A percentile compares a stretch with the other conserved stretches of the same genome.
Conservation (phyloP, 1,140 invertebrate species). For the Sarcophaga peregrina region DNA sequence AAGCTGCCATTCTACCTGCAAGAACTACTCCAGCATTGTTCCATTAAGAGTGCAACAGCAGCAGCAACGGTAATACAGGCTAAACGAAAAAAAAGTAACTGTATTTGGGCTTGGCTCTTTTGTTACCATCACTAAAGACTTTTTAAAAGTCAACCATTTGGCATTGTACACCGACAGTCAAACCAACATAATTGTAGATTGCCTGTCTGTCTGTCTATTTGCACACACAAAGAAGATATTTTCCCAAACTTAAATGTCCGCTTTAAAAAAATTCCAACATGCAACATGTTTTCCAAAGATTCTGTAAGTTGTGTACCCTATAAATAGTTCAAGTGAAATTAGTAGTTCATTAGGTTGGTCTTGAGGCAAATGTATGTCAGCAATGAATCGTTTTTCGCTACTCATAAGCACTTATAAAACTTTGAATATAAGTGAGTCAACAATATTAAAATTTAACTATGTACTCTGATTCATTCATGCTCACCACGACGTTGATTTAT, state of each 20-base stretch:
- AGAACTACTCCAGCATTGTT: neutral
- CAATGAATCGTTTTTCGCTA: no score
- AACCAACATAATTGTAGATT: neutral
- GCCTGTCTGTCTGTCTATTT: neutral
- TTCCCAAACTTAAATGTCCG: conserved; percentile 40
- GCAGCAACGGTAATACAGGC: neutral
- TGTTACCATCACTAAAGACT: neutral
- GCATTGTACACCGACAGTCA: neutral
- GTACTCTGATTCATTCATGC: no score
- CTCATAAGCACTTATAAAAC: no score
- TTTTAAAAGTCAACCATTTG: conserved; percentile 9
- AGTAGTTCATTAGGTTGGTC: no score
- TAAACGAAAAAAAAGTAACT: conserved; percentile 8
- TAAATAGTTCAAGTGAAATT: no score
- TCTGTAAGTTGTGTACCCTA: no score
- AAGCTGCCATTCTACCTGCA: neutral
- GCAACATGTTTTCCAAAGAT: conserved; percentile 10
- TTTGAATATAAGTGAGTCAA: no score
- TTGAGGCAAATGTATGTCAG: no score
- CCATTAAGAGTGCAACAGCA: neutral
- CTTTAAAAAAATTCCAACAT: conserved; percentile 36
- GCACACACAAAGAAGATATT: conserved; percentile 16
- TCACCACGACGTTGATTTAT: no score
- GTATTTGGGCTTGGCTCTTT: conserved; percentile 37
- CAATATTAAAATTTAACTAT: no score